These are phyloP conservation scores for Pseudoips prasinana DNA, from an alignment of 2,888 invertebrate genomes.

Conservation along the genomic window DNA sequence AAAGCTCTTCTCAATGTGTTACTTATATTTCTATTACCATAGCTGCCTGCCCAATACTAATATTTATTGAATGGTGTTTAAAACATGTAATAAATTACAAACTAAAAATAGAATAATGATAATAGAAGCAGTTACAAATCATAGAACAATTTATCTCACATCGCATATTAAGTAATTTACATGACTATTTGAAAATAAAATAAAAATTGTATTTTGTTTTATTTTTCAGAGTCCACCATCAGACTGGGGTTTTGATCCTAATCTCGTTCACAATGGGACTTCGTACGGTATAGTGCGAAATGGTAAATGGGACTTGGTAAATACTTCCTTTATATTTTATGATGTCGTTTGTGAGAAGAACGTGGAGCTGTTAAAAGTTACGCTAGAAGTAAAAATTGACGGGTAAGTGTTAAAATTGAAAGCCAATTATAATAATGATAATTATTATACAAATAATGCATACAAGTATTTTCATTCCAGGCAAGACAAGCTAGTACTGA, in stretches of 20 bases:
- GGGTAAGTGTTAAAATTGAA: constrained; percentile 44
- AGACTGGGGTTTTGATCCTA: constrained; percentile 31
- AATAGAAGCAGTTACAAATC: too few relatives aligned
- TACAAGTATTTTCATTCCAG: constrained; percentile 36
- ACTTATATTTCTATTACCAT: too few relatives aligned
- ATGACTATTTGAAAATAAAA: too few relatives aligned
- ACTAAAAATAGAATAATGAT: too few relatives aligned
- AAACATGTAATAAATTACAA: too few relatives aligned
- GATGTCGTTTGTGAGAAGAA: constrained; percentile 68
- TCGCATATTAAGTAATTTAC: too few relatives aligned
- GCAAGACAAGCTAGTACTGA: constrained; percentile 50
- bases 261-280: constrained; percentile 27
- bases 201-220: too few relatives aligned
- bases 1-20: too few relatives aligned
- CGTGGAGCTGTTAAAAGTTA: constrained; percentile 42
- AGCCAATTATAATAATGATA: neutral
- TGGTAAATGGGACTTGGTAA: constrained; percentile 59
- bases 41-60: too few relatives aligned
- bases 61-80: too few relatives aligned
- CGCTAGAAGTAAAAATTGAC: constrained; percentile 45
- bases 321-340: constrained; percentile 56
- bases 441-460: neutral
- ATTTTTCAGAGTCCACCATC: constrained; percentile 53
- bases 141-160: too few relatives aligned
- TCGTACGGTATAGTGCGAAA: constrained; percentile 49